Base-by-base conservation (phyloP, 2,113 vertebrate species). In the Origma solitaria region DNA sequence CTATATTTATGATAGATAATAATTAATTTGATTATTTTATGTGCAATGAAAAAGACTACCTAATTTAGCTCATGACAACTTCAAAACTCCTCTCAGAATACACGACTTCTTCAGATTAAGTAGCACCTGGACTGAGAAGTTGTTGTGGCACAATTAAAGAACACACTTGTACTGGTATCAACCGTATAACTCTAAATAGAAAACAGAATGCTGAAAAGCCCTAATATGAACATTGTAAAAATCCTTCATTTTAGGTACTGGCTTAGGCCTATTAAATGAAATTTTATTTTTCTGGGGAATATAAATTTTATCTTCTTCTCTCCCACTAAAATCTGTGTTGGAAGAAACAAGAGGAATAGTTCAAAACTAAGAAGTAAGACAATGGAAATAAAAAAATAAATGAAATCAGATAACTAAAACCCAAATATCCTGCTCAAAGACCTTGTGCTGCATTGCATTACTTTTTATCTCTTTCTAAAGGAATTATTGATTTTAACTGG, bases 201-300 rank as follows among this genome's bases (percentile, higher is more conserved):
- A 90, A 75, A 83, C 2, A 83, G 33, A 92, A 81, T 22, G 5
- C 13, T 38, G 19, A 45, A 80, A 86, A 91, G 38, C 3, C 13
- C 50, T 10, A 38, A 79, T 11, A 54, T 0, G 2, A 28, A 22
- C 22, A 61, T 5, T 80, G 19, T 11, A 82, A 44, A 94, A 86
- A 81, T 49, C 5, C 56, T 25, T 9, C 6, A 40, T 17, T 71
- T 89, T 7, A 35, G 8, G 12, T 23, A 33, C 27, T 47, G 40
- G 30, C 33, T 57, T 70, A 58, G 22, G 66, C 2, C 9, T 20
- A 57, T 24, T 44, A 31, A 62, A 35, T 4, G 11, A 24, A 64
- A 57, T 61, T 62, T 23, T 11, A 3, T 42, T 77, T n/a, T 49
- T 23, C 1, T 0, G 3, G 4, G 0, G 5, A 31, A 45, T 40